Conservation (phyloP, 2,797 vertebrate species). For the Triplophysa bombifrons region DNA sequence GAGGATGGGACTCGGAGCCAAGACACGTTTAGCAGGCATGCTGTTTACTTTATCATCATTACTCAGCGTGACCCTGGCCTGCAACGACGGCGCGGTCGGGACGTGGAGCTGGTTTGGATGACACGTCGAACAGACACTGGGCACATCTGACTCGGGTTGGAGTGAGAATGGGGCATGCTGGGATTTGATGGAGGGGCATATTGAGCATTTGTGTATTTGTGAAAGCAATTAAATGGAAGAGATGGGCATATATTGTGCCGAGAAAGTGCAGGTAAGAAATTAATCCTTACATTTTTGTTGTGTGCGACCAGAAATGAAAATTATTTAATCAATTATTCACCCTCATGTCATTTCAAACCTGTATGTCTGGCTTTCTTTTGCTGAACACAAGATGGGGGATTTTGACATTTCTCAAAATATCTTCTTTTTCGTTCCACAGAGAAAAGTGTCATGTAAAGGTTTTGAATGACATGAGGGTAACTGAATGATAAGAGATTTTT, state of each 20-base stretch:
- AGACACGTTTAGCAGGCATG: constrained; percentile 64
- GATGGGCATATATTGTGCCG: not conserved
- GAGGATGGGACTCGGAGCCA: constrained; percentile 57
- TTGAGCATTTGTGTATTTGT: constrained; percentile 51
- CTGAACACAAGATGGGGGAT: too few species aligned
- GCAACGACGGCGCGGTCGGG: constrained; percentile 27
- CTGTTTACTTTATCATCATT: constrained; percentile 67
- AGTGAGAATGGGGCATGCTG: not conserved
- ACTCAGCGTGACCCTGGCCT: constrained; percentile 61
- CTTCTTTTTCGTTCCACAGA: too few species aligned
- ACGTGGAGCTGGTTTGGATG: constrained; percentile 35
- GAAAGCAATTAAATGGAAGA: not conserved
- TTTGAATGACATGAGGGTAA: too few species aligned
- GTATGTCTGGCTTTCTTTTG: too few species aligned
- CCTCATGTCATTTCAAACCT: too few species aligned
- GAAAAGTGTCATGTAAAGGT: too few species aligned
- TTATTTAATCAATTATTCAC: too few species aligned
- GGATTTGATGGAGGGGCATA: not conserved
- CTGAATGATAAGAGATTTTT: too few species aligned
- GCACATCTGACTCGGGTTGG: constrained; percentile 32
- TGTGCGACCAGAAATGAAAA: too few species aligned
- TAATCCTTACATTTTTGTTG: too few species aligned
- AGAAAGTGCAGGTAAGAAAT: not conserved
- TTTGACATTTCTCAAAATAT: too few species aligned
- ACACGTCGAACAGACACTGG: constrained; percentile 35